Conservation (phyloP, 2,797 vertebrate species). For the Chelmon rostratus region DNA sequence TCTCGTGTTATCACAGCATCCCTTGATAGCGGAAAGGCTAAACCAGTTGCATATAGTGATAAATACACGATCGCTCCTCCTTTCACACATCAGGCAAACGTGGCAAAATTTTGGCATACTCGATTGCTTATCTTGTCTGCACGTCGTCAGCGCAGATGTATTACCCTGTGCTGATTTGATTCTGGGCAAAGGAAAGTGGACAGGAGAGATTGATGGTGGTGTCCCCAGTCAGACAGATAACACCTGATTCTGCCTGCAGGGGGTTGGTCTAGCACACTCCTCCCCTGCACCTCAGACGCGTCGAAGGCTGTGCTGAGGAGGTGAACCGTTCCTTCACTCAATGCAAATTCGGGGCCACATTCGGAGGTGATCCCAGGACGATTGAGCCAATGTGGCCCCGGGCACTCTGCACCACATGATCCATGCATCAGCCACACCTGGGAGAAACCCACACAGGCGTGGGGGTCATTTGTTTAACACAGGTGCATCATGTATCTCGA, state of each 20-base stretch:
- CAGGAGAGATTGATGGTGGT: conserved; percentile 84
- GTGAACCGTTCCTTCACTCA: conserved; percentile 79
- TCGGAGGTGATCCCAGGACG: conserved; percentile 84
- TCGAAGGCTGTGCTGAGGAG: conserved; percentile 74
- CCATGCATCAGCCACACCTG: conserved; percentile 83
- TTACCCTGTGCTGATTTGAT: conserved; percentile 75
- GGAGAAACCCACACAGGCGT: conserved; percentile 78
- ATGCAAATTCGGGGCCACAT: conserved; percentile 86
- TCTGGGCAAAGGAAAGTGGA: conserved; percentile 78
- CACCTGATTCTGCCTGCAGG: conserved; percentile 85
- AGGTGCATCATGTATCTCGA: conserved; percentile 73
- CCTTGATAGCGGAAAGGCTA: conserved; percentile 7
- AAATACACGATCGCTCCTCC: conserved; percentile 43
- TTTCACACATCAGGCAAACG: conserved; percentile 53
- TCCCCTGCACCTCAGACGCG: conserved; percentile 68
- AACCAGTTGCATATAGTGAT: conserved; percentile 49
- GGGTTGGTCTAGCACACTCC: conserved; percentile 74
- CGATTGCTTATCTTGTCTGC: conserved; percentile 63
- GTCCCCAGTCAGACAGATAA: conserved; percentile 87
- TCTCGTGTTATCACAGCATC: conserved; percentile 13
- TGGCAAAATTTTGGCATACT: conserved; percentile 51
- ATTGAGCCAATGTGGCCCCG: conserved; percentile 79
- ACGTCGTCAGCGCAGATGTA: conserved; percentile 73
- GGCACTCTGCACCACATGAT: conserved; percentile 82
- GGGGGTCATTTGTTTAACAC: conserved; percentile 83